Conservation (phyloP, 2,888 invertebrate genomes). For the Dynastes tityus region DNA sequence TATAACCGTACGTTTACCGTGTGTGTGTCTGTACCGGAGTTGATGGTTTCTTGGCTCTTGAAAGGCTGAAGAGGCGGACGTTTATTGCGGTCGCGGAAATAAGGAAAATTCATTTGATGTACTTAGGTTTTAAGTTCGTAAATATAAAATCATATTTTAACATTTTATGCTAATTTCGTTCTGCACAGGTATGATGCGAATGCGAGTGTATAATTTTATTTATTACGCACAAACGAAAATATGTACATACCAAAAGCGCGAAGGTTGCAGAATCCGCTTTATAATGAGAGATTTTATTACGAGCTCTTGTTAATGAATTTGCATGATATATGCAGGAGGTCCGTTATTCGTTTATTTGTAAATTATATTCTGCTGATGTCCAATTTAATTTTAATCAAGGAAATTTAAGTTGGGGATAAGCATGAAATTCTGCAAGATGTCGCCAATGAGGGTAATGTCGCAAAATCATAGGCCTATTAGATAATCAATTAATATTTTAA, state of each 20-base stretch:
- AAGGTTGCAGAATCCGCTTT: not conserved
- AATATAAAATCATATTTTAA: conserved; percentile 34
- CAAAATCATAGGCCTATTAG: too few relatives aligned
- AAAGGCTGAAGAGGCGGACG: conserved; percentile 44
- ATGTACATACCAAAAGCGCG: not conserved
- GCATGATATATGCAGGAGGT: not conserved
- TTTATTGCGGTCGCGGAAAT: conserved; percentile 41
- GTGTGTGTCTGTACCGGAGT: conserved; percentile 49
- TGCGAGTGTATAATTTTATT: conserved; percentile 29
- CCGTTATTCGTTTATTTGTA: not conserved
- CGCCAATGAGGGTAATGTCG: too few relatives aligned
- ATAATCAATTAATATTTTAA: too few relatives aligned
- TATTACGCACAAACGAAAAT: conserved; percentile 15
- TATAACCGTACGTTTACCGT: conserved; percentile 62
- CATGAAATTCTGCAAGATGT: too few relatives aligned
- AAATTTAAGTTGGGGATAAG: too few relatives aligned
- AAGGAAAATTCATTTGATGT: conserved; percentile 37
- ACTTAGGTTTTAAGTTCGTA: conserved; percentile 30
- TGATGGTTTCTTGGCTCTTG: conserved; percentile 14
- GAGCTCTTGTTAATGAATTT: conserved; percentile 1
- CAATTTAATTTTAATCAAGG: too few relatives aligned
- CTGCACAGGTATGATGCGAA: not conserved
- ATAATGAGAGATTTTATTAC: conserved; percentile 14
- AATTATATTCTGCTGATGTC: too few relatives aligned
- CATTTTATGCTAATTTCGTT: conserved; percentile 39